Evolutionary conservation across 2,888 invertebrate genomes (phyloP).

Genomic region (Acrobasis suavella): DNA sequence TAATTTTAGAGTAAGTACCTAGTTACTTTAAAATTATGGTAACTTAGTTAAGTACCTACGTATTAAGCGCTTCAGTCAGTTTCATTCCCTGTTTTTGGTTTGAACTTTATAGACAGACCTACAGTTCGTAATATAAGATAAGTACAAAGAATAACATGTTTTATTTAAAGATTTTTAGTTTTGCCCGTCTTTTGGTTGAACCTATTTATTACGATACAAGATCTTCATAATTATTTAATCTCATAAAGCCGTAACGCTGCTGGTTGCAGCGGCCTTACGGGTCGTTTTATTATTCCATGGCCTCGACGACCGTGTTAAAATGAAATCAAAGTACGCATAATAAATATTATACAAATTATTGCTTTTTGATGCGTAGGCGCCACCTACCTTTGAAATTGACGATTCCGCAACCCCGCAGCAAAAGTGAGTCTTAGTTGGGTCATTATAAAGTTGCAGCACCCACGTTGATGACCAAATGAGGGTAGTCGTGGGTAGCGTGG

Average conservation of each 20-base stretch:
- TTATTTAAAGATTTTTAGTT: too few relatives aligned
- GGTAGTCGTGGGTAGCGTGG: constrained; percentile 78
- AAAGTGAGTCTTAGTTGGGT: constrained; percentile 68
- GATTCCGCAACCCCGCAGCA: constrained; percentile 69
- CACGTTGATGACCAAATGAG: constrained; percentile 79
- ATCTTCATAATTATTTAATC: background rate
- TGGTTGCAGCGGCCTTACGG: too few relatives aligned
- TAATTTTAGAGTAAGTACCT: background rate
- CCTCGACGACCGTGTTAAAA: constrained; percentile 35
- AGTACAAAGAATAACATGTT: too few relatives aligned
- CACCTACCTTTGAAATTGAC: constrained; percentile 58
- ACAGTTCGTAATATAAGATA: too few relatives aligned
- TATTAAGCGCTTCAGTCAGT: too few relatives aligned
- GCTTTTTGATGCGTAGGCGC: constrained; percentile 64
- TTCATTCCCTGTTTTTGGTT: too few relatives aligned
- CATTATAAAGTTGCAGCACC: constrained; percentile 76
- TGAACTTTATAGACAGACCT: too few relatives aligned
- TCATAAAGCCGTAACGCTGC: background rate
- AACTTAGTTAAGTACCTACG: too few relatives aligned
- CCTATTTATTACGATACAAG: too few relatives aligned
- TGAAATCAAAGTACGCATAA: constrained; percentile 38
- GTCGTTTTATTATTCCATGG: constrained; percentile 24
- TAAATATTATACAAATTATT: constrained; percentile 58
- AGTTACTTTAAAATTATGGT: too few relatives aligned
- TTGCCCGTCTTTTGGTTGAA: too few relatives aligned